These are phyloP conservation scores for Hiodon tergisus DNA, from an alignment of 2,113 vertebrate genomes.

Conservation along the genomic window DNA sequence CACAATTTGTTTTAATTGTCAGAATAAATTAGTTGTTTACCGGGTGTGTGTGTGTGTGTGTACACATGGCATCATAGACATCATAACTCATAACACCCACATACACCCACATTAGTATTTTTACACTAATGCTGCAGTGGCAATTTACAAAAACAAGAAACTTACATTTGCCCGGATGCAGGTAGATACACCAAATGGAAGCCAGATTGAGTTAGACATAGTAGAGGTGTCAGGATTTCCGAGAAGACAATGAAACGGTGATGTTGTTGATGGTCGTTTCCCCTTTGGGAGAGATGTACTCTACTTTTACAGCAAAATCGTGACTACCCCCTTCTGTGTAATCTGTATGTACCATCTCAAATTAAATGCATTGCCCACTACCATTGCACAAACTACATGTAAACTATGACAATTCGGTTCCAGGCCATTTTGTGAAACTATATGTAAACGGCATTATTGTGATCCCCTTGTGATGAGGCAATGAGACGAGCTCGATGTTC, in stretches of 20 bases:
- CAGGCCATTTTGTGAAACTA: neutral
- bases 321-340: too few species aligned
- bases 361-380: neutral
- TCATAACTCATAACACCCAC: neutral
- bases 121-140: neutral
- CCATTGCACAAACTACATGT: neutral
- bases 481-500: neutral
- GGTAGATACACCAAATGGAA: constrained; percentile 8
- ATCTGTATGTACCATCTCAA: too few species aligned
- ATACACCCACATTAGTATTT: neutral
- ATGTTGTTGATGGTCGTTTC: neutral
- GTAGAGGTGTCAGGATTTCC: constrained; percentile 8
- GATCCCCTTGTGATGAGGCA: neutral
- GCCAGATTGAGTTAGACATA: constrained; percentile 20
- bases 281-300: neutral
- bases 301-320: neutral
- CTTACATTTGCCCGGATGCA: constrained; percentile 18
- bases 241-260: neutral
- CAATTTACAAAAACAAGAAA: constrained; percentile 16
- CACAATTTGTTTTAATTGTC: too few species aligned
- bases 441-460: neutral
- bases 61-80: neutral
- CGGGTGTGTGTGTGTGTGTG: constrained; percentile 6
- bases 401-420: neutral
- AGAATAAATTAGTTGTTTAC: too few species aligned